Evolutionary conservation across 1,140 invertebrate species (phyloP), one percentile per base, ranked within the genome.

Genomic region (Trichomalopsis sarcophagae): DNA sequence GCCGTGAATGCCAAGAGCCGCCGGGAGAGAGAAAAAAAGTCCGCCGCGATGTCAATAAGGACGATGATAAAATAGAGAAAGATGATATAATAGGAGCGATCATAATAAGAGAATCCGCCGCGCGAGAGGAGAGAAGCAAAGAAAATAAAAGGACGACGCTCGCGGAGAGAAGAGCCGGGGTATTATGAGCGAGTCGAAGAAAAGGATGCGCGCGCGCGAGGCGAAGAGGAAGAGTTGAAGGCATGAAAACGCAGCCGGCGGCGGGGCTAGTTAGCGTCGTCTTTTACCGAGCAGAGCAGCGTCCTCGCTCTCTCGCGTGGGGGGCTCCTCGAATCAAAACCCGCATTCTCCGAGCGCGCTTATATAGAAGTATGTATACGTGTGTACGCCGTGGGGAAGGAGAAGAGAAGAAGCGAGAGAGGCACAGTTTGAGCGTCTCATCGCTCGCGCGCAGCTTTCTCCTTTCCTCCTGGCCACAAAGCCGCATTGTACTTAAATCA

Each of bases 401-500:
- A 76, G 55, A 44, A 68, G 27, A 62, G 27, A 62, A 13, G 81
- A 71, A 30, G 17, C n/a, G 55, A 21, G 50, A 36, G 33, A 36
- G 33, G 50, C 10, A 7, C 13, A 21, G 13, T 73, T 73, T 27
- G 90, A 89, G 86, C 80, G 84, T 87, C 88, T 89, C 89, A 90
- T 90, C 90, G 88, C 89, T 87, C 88, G 81, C 84, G 85, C 84
- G 86, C 79, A 86, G 68, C 79, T 71, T 83, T 84, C 86, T 82
- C 84, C 87, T 81, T 80, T 84, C 87, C 82, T 82, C 6, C 17
- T 7, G 47, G 5, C 86, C 89, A 93, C 92, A 93, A 93, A 92
- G 88, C 87, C 73, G 89, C 89, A 92, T 93, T 93, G 92, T 93
- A 91, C 91, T 93, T 93, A 93, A 93, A 93, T 93, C 93, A 93